Conservation (phyloP, 1,140 invertebrate species). For the Atopsyche davidsoni region DNA sequence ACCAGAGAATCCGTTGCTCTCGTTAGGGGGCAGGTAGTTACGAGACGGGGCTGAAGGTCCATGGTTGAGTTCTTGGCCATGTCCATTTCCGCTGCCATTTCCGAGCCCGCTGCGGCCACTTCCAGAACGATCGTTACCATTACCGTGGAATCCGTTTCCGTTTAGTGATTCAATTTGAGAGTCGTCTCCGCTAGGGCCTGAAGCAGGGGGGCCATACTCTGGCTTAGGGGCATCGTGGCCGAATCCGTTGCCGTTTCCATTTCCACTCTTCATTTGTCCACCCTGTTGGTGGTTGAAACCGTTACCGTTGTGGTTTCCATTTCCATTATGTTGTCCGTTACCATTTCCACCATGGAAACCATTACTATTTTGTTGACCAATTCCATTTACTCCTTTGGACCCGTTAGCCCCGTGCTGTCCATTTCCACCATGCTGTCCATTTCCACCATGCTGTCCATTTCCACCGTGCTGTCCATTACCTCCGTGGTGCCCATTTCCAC, state of each 20-base stretch:
- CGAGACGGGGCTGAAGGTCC: neutral
- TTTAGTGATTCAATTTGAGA: slow-evolving; percentile 19
- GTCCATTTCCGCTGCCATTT: slow-evolving; percentile 13
- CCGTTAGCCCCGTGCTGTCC: neutral
- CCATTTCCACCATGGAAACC: neutral
- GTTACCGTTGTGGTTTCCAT: slow-evolving; percentile 30
- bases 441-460: neutral
- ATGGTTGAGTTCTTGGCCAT: slow-evolving; percentile 5
- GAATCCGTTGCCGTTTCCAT: slow-evolving; percentile 5
- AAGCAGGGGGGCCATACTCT: slow-evolving; percentile 5
- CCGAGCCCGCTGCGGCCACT: slow-evolving; percentile 2
- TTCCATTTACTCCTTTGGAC: slow-evolving; percentile 3
- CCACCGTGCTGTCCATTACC: neutral
- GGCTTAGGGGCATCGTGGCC: slow-evolving; percentile 2
- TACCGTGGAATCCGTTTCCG: slow-evolving; percentile 8
- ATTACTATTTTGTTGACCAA: slow-evolving; percentile 7
- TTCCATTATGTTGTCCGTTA: slow-evolving; percentile 6
- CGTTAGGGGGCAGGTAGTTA: neutral
- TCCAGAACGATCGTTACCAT: slow-evolving; percentile 18
- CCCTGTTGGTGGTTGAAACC: slow-evolving; percentile 2
- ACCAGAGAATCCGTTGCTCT: neutral
- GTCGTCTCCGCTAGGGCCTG: neutral
- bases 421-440: slow-evolving; percentile 8
- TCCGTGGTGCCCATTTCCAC: neutral
- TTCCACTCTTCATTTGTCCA: neutral